A percentile compares a stretch with the other conserved stretches of the same genome.
phyloP scores from a whole-genome alignment of 2,113 vertebrate genomes.

The Dromaius novaehollandiae region DNA sequence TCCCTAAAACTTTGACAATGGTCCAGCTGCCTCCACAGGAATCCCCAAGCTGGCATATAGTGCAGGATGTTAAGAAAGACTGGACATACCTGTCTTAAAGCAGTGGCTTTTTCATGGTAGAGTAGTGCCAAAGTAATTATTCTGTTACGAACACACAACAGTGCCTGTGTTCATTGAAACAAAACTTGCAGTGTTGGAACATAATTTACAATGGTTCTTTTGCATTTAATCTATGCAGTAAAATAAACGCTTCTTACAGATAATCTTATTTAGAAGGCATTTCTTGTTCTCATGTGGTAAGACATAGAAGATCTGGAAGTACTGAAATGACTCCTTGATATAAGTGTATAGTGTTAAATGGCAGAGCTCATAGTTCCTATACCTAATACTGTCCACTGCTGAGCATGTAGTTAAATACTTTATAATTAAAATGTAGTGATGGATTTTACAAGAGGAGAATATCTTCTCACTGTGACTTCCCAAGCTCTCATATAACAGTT shows the following conservation, averaged over 20 bases:
- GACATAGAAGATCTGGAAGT: not conserved
- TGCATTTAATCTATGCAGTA: not conserved
- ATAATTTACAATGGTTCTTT: not conserved
- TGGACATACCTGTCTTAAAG: not conserved
- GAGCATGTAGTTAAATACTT: not conserved
- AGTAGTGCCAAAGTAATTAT: not conserved
- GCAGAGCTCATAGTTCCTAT: not conserved
- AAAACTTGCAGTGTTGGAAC: not conserved
- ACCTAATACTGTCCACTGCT: not conserved
- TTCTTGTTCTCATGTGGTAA: not conserved
- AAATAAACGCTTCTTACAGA: not conserved
- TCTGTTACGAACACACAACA: not conserved
- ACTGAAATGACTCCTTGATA: not conserved
- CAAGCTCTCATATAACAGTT: not conserved
- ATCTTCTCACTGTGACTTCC: not conserved
- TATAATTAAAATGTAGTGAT: not conserved
- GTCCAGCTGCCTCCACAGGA: not conserved
- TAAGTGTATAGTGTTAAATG: not conserved
- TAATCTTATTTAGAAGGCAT: not conserved
- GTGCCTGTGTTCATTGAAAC: not conserved
- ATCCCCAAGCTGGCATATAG: not conserved
- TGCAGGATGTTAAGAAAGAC: not conserved
- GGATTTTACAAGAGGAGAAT: conserved; percentile 5
- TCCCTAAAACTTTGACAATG: not conserved
- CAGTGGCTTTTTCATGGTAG: not conserved